phyloP scores from a whole-genome alignment of 2,113 vertebrate species.

The Thunnus thynnus region DNA sequence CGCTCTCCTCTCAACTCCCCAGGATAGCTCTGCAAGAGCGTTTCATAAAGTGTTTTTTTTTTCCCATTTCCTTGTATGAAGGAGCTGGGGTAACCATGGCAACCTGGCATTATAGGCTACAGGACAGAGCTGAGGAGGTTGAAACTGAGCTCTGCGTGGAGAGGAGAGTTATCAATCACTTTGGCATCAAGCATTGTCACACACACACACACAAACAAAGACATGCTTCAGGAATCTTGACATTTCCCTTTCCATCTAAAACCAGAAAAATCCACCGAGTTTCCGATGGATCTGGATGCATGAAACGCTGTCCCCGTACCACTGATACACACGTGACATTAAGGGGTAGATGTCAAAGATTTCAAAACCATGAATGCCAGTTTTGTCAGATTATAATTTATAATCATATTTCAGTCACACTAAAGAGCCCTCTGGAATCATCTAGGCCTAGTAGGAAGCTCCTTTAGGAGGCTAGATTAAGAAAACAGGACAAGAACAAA shows the following conservation, averaged over 20 bases:
- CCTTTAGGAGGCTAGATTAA: background rate
- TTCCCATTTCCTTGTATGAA: constrained; percentile 52
- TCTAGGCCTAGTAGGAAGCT: background rate
- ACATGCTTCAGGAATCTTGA: constrained; percentile 14
- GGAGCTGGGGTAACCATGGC: constrained; percentile 77
- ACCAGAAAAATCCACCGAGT: background rate
- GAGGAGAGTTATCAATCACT: constrained; percentile 74
- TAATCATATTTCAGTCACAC: background rate
- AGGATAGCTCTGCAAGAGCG: constrained; percentile 5
- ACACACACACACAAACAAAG: background rate
- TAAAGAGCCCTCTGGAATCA: no score
- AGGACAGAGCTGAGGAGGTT: constrained; percentile 63
- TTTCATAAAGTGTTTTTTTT: constrained; percentile 16
- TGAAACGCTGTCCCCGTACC: background rate
- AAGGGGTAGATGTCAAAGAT: background rate
- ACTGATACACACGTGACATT: no score
- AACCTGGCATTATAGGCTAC: constrained; percentile 66
- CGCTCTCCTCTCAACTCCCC: constrained; percentile 22
- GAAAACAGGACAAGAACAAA: no score
- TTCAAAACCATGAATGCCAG: background rate
- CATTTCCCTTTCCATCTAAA: constrained; percentile 39
- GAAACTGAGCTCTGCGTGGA: constrained; percentile 59
- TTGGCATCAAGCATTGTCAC: background rate
- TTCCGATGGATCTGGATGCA: background rate
- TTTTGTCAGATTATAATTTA: background rate